Evolutionary conservation across 2,888 invertebrate genomes (phyloP), one percentile per base, ranked within the genome.

Genomic region (Mechanitis mazaeus): DNA sequence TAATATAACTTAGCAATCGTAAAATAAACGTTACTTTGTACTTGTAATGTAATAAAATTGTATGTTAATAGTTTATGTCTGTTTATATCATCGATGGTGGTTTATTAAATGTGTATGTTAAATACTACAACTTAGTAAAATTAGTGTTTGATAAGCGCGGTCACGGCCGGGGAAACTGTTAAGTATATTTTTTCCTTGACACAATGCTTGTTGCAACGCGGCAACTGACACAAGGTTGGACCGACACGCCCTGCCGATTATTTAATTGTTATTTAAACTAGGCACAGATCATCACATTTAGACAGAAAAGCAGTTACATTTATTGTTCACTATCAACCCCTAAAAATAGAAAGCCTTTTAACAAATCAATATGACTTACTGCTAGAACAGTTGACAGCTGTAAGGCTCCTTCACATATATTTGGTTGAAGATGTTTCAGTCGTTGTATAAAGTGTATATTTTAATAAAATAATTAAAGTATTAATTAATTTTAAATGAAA

Each of bases 131-230:
- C 55, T 66, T 67, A 66, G 63, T 63, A 67, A 68, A 67, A 68
- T 20, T 20, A 65, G 61, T 55, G 59, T 64, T 59, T 56, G 64
- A 59, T 61, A 67, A 67, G 61, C 58, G 55, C 58, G 63, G 69
- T 84, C 83, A 84, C 82, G 85, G 87, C 83, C 85, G 83, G 86
- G 88, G 87, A 90, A 90, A 90, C 87, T 80, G 83, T 62, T 82
- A 87, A 87, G 83, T 89, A 79, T 85, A 83, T 79, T 85, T 89
- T 20, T 87, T 85, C 89, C 89, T 90, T 90, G 89, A 90, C 89
- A 88, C 85, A 77, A 81, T 82, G 83, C 83, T 84, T 86, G 87
- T 87, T 88, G 88, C 86, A 88, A 87, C 84, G 81, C 81, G 79
- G 81, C 83, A 84, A 87, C 80, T 78, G 83, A 84, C 76, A 86